These are phyloP conservation scores for Astatotilapia flaviijosephi DNA, from an alignment of 2,113 vertebrate genomes.

Conservation along the genomic window DNA sequence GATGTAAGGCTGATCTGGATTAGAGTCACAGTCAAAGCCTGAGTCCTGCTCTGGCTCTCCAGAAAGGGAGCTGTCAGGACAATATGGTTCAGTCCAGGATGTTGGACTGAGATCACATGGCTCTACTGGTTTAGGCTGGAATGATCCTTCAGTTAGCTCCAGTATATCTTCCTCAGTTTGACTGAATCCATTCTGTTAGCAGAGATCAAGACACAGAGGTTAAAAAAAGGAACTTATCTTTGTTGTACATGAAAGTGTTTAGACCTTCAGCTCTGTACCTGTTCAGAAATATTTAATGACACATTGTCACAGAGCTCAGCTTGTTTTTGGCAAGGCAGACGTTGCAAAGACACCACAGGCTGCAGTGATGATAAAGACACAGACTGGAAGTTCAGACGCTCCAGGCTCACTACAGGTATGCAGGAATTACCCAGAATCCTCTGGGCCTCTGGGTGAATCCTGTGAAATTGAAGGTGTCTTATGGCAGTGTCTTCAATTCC, in stretches of 20 bases:
- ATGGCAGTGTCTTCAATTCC: not conserved
- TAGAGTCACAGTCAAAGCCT: slow-evolving; percentile 46
- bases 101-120: not conserved
- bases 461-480: not conserved
- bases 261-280: slow-evolving; percentile 4
- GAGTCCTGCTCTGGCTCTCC: slow-evolving; percentile 39
- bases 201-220: not conserved
- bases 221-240: not conserved
- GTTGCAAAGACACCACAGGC: slow-evolving; percentile 70
- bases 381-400: slow-evolving; percentile 70
- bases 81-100: slow-evolving; percentile 33
- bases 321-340: not conserved
- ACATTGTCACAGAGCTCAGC: not conserved
- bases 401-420: slow-evolving; percentile 77
- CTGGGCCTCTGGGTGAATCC: slow-evolving; percentile 42
- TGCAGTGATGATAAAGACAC: slow-evolving; percentile 36
- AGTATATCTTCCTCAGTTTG: not conserved
- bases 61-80: not conserved
- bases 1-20: slow-evolving; percentile 38
- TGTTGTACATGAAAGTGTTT: not conserved
- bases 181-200: slow-evolving; percentile 14
- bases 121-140: not conserved
- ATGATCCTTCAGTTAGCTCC: not conserved
- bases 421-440: slow-evolving; percentile 54
- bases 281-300: not conserved